Percentiles rank a stretch among this genome's conserved stretches.
Conservation (phyloP, 2,797 vertebrate genomes). For the Eulemur mongoz region DNA sequence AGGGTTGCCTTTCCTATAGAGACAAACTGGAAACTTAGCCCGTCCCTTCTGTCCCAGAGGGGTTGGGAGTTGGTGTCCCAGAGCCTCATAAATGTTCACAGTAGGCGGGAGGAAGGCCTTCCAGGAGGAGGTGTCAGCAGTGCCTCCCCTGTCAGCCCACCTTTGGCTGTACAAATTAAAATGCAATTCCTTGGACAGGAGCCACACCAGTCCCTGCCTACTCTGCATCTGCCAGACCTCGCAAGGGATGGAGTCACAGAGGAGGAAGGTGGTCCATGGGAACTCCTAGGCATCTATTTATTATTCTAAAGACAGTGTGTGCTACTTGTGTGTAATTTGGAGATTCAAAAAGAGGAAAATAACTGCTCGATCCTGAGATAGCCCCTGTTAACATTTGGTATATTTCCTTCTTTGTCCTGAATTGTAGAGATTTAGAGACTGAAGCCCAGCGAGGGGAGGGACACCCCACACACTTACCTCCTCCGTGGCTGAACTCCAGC, state of each 20-base stretch:
- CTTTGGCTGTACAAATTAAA: background rate
- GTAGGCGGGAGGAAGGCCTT: background rate
- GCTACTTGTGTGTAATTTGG: background rate
- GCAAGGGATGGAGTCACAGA: accelerated
- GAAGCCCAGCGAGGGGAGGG: background rate
- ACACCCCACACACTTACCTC: background rate
- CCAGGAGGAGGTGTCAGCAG: background rate
- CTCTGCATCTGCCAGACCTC: background rate
- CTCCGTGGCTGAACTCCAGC: background rate
- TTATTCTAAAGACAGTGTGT: background rate
- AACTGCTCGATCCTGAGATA: background rate
- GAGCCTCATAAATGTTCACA: background rate
- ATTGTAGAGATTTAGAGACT: background rate
- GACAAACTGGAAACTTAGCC: background rate
- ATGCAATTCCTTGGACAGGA: background rate
- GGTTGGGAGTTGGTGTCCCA: background rate
- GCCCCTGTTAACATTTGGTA: background rate
- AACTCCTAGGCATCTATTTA: background rate
- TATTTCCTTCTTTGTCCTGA: background rate
- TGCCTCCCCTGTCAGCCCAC: background rate
- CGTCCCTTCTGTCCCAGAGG: background rate
- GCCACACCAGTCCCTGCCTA: accelerated
- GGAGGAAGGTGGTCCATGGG: background rate
- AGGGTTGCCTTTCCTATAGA: background rate
- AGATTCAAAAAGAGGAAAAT: background rate